phyloP scores from a whole-genome alignment of 2,888 invertebrate species.

The Oligia latruncula region DNA sequence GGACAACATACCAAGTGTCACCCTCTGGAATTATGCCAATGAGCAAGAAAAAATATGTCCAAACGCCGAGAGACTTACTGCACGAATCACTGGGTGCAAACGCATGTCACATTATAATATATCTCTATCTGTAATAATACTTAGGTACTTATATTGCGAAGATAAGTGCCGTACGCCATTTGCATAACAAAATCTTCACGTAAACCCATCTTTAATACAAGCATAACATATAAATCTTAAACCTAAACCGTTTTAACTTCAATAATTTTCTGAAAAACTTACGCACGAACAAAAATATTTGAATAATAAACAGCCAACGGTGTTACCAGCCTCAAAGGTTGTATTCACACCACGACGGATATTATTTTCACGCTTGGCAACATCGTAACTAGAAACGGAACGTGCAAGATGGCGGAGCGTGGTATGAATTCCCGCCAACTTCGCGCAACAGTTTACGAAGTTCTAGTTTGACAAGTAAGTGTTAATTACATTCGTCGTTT shows the following conservation, averaged over 20 bases:
- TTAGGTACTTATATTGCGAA: background rate
- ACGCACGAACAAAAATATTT: constrained; percentile 72
- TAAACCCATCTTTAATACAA: background rate
- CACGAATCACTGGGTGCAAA: too few species aligned
- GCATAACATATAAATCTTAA: background rate
- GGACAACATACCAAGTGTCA: too few species aligned
- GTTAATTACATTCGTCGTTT: constrained; percentile 67
- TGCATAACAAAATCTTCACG: constrained; percentile 27
- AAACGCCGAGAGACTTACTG: too few species aligned
- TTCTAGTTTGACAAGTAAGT: constrained; percentile 61
- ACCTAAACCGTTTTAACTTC: constrained; percentile 20
- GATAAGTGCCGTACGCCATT: constrained; percentile 5
- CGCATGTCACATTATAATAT: background rate
- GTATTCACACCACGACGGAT: constrained; percentile 83
- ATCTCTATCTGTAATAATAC: background rate
- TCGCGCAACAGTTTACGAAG: constrained; percentile 60
- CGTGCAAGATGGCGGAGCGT: constrained; percentile 71
- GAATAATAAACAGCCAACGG: constrained; percentile 70
- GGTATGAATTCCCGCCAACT: constrained; percentile 67
- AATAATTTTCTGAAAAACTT: constrained; percentile 56
- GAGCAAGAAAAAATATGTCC: too few species aligned
- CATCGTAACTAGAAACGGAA: constrained; percentile 83
- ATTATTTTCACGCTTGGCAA: constrained; percentile 87
- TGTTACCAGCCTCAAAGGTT: constrained; percentile 82
- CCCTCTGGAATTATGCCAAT: too few species aligned